phyloP scores from a whole-genome alignment of 2,888 invertebrate species.

The Aporophyla lueneburgensis region DNA sequence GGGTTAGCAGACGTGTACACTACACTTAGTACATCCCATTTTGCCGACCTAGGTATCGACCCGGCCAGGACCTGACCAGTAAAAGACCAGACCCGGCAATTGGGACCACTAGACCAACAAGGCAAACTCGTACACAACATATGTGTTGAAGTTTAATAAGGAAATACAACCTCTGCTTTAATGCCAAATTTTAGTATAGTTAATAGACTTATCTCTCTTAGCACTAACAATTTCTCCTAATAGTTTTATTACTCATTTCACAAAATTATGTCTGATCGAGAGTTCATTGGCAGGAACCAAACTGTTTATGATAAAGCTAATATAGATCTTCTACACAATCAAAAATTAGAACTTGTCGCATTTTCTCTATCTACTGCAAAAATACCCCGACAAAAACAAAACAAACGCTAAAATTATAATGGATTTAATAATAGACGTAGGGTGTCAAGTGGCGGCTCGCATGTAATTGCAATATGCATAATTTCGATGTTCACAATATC shows the following conservation, averaged over 20 bases:
- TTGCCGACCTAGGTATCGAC: too few species aligned
- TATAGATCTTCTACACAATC: not conserved
- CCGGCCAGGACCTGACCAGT: too few species aligned
- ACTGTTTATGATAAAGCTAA: not conserved
- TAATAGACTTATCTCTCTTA: not conserved
- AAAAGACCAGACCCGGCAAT: too few species aligned
- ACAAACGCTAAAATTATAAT: slow-evolving; percentile 31
- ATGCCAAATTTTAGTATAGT: too few species aligned
- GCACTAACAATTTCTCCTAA: not conserved
- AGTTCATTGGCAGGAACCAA: not conserved
- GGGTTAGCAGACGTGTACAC: too few species aligned
- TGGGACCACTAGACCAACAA: too few species aligned
- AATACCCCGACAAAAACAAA: slow-evolving; percentile 23
- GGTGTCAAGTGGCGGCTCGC: slow-evolving; percentile 33
- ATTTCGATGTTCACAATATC: slow-evolving; percentile 43
- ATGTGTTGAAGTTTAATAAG: not conserved
- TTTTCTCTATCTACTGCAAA: slow-evolving; percentile 12
- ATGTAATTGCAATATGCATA: slow-evolving; percentile 49
- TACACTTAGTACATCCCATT: too few species aligned
- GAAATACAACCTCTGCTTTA: not conserved
- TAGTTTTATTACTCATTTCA: not conserved
- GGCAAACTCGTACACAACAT: not conserved
- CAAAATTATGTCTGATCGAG: not conserved
- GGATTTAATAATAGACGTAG: slow-evolving; percentile 47
- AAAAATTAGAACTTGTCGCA: not conserved